Base-by-base conservation (phyloP, 1,140 invertebrate genomes). In the Venustaconcha ellipsiformis region DNA sequence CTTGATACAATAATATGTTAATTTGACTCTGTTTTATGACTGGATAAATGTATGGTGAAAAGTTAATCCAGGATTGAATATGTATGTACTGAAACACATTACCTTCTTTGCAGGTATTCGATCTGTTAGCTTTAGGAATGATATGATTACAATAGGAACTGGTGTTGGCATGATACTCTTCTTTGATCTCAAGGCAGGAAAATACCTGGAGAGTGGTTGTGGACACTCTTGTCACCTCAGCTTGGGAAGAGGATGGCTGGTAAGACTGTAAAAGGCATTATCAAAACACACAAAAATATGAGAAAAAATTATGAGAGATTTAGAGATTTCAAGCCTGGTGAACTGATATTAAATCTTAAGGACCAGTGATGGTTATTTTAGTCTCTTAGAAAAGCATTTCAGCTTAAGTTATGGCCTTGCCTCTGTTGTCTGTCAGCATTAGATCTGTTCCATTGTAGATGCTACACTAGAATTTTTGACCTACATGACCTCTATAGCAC, bases 111-210 rank as follows among this genome's bases (percentile, higher is more conserved):
- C 74, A 92, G 92, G 92, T 64, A 95, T 99, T 64, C 92, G 97
- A 72, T 98, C 97, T 2, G 94, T 96, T 30, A 96, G 94, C 90
- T 98, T 98, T 91, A 94, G 95, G 85, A 94, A 94, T 0, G 93
- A 97, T 84, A 93, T 98, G 80, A 91, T 99, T 73, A 98, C 96
- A 3, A 96, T 98, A 81, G 97, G 97, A 18, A 98, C 97, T 8
- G 97, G 96, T 1, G 92, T 96, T 63, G 97, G 97, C 66, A 93
- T 95, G 89, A 91, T 99, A 1, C 94, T 98, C 92, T 99, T 99
- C 89, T 98, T 97, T 87, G 97, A 99, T 89, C 91, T 98, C 65
- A 92, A 94, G 82, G 96, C 95, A 73, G 94, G 94, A 67, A 97
- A 97, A 90, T 98, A 97, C 90, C 89, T 99, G 57, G 96, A 98